These are phyloP conservation scores for Alloplasta piceator DNA, from an alignment of 2,888 invertebrate species.

Conservation along the genomic window DNA sequence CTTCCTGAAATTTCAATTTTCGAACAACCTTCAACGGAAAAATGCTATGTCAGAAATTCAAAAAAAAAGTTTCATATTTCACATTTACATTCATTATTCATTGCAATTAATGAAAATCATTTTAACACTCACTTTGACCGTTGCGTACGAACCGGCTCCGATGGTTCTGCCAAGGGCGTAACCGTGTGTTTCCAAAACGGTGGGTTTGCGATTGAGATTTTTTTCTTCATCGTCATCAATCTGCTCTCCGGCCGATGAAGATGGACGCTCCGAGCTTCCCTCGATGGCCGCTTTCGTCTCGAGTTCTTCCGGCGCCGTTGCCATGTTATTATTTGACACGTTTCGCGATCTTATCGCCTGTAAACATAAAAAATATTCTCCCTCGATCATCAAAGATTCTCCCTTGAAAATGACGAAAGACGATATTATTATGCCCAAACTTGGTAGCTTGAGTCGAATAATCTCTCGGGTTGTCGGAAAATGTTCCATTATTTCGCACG, in stretches of 20 bases:
- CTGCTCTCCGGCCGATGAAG: slow-evolving; percentile 43
- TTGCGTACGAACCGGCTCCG: slow-evolving; percentile 93
- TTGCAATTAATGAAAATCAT: slow-evolving; percentile 7
- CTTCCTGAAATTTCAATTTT: too few relatives aligned
- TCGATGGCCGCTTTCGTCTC: slow-evolving; percentile 61
- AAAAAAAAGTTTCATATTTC: not conserved
- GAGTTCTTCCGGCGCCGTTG: slow-evolving; percentile 66
- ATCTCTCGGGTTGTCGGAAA: slow-evolving; percentile 3
- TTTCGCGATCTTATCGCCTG: slow-evolving; percentile 40
- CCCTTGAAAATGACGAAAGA: not conserved
- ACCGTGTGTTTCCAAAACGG: slow-evolving; percentile 92
- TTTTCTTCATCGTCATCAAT: slow-evolving; percentile 66
- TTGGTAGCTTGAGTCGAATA: slow-evolving; percentile 9
- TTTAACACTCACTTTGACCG: slow-evolving; percentile 87
- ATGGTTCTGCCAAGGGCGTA: slow-evolving; percentile 90
- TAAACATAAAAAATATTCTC: not conserved
- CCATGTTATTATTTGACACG: slow-evolving; percentile 72
- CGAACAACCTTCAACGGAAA: too few relatives aligned
- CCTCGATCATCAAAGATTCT: not conserved
- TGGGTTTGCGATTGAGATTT: slow-evolving; percentile 80
- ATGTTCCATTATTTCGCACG: slow-evolving; percentile 7
- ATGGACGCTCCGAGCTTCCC: slow-evolving; percentile 30
- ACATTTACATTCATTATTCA: slow-evolving; percentile 11
- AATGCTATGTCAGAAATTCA: too few relatives aligned
- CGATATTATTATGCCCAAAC: slow-evolving; percentile 24